These are phyloP conservation scores for Drosophila eohydei DNA, from an alignment of 2,888 invertebrate genomes.

Conservation along the genomic window DNA sequence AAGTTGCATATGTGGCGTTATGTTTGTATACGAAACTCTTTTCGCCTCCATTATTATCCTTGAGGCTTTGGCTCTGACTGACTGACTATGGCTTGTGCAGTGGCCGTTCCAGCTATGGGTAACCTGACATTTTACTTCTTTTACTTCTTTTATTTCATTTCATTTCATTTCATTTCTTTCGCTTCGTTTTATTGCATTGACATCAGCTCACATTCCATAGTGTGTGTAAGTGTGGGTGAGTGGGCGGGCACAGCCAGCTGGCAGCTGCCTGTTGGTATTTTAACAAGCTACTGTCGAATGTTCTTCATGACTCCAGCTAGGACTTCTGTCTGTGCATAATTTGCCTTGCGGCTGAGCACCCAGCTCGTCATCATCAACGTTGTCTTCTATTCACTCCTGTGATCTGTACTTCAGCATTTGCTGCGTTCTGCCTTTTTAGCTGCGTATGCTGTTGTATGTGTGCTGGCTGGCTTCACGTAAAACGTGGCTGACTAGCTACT, in stretches of 20 bases:
- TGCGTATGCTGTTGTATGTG: conserved; percentile 30
- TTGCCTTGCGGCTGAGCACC: conserved; percentile 54
- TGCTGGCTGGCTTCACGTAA: conserved; percentile 54
- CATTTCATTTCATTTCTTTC: conserved; percentile 70
- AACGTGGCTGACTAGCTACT: conserved; percentile 63
- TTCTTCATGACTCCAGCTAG: conserved; percentile 34
- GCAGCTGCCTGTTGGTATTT: conserved; percentile 65
- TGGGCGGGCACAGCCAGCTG: conserved; percentile 17
- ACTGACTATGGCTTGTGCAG: neutral
- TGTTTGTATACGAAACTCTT: conserved; percentile 54
- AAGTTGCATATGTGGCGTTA: conserved; percentile 33
- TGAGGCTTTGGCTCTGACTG: conserved; percentile 37
- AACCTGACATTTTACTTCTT: conserved; percentile 63
- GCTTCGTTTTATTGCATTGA: conserved; percentile 74
- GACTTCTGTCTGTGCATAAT: conserved; percentile 45
- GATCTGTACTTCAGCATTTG: conserved; percentile 44
- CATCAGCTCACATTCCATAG: conserved; percentile 58
- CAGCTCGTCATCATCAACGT: conserved; percentile 38
- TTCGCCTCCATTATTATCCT: conserved; percentile 66
- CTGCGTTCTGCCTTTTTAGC: conserved; percentile 47
- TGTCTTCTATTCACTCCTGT: conserved; percentile 25
- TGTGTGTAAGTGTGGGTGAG: conserved; percentile 1
- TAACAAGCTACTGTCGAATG: conserved; percentile 77
- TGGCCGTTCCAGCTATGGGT: conserved; percentile 14
- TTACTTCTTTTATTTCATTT: conserved; percentile 69